Percentiles rank a stretch among this genome's conserved stretches.
These are phyloP conservation scores for Stenolophus ochropezus DNA, from an alignment of 2,888 invertebrate species.

Conservation along the genomic window DNA sequence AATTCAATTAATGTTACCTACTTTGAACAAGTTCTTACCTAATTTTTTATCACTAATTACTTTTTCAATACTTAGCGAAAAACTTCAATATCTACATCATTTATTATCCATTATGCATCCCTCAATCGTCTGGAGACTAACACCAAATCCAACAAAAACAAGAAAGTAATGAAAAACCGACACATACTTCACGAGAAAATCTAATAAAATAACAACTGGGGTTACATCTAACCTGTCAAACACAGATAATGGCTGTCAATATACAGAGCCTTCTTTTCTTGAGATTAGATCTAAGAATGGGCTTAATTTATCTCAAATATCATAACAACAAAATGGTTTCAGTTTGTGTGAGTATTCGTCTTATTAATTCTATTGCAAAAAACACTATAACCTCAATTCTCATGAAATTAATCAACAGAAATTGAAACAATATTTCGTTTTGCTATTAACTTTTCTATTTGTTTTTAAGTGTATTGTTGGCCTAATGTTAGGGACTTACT, in stretches of 20 bases:
- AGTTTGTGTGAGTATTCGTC: background rate
- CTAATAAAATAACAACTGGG: conserved; percentile 40
- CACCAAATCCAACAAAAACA: conserved; percentile 27
- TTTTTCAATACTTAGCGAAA: conserved; percentile 24
- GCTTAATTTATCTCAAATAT: background rate
- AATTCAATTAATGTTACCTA: background rate
- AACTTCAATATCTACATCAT: conserved; percentile 31
- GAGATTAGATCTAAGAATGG: background rate
- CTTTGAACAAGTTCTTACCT: background rate
- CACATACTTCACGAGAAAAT: conserved; percentile 22
- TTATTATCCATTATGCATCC: conserved; percentile 39
- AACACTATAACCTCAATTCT: no score
- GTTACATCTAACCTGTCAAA: conserved; percentile 48
- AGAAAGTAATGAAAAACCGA: conserved; percentile 43
- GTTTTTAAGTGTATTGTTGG: no score
- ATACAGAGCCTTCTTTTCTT: background rate
- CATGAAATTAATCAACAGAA: no score
- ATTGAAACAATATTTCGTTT: no score
- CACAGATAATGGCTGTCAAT: conserved; percentile 53
- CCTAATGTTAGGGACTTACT: no score
- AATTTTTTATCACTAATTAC: conserved; percentile 18
- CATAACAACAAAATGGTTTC: background rate
- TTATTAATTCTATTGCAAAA: no score
- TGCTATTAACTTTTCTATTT: no score
- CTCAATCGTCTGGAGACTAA: conserved; percentile 4